Percentiles rank a stretch among this genome's conserved stretches.
These are phyloP conservation scores for Rhinolophus ferrumequinum DNA, from an alignment of 2,113 vertebrate genomes.

Conservation along the genomic window DNA sequence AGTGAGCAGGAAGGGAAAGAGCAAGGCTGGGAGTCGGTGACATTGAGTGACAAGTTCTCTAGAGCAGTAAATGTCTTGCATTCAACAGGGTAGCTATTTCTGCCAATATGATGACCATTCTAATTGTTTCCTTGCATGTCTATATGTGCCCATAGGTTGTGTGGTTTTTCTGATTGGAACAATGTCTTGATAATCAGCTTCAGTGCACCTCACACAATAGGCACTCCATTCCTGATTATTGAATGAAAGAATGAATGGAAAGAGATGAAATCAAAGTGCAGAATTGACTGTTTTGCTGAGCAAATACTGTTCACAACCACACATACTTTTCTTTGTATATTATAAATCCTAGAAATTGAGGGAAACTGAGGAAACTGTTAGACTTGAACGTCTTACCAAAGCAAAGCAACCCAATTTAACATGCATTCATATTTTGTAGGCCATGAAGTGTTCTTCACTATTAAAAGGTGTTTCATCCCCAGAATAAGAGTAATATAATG, in stretches of 20 bases:
- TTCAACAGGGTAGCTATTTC: background rate
- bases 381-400: background rate
- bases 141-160: background rate
- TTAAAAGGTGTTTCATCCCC: background rate
- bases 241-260: background rate
- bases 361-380: background rate
- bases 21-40: background rate
- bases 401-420: background rate
- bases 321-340: background rate
- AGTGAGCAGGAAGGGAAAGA: background rate
- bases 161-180: background rate
- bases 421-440: background rate
- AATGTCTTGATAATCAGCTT: background rate
- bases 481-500: background rate
- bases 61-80: background rate
- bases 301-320: background rate
- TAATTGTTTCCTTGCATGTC: background rate
- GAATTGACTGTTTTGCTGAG: background rate
- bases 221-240: background rate
- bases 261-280: constrained; percentile 30
- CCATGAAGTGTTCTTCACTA: background rate
- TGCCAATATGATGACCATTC: background rate
- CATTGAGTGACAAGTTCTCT: background rate
- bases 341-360: background rate
- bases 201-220: background rate